Conservation (phyloP, 2,113 vertebrate genomes). For the Rhinolophus ferrumequinum region DNA sequence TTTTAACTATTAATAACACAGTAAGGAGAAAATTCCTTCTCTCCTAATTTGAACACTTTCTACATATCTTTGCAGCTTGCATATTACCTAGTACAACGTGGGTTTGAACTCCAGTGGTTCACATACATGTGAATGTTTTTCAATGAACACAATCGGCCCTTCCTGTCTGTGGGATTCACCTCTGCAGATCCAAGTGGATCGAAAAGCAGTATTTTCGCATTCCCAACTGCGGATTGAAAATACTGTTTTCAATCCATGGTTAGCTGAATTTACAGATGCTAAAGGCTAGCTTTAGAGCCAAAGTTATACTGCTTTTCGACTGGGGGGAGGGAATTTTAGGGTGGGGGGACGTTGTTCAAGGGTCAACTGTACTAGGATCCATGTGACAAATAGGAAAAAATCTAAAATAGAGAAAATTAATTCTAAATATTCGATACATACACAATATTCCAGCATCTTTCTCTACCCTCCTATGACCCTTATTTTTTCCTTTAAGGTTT, state of each 20-base stretch:
- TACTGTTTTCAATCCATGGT: neutral
- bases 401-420: neutral
- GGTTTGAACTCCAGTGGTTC: neutral
- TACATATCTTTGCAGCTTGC: neutral
- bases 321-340: neutral
- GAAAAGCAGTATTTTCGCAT: neutral
- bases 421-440: neutral
- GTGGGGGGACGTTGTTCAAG: neutral
- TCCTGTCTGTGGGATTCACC: neutral
- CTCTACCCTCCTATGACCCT: neutral
- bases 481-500: neutral
- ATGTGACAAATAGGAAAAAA: neutral
- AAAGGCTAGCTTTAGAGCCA: neutral
- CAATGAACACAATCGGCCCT: neutral
- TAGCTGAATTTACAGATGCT: neutral
- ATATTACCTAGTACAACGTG: neutral
- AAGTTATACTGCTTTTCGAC: neutral
- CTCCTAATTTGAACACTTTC: neutral
- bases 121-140: neutral
- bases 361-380: neutral
- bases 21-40: neutral
- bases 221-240: neutral
- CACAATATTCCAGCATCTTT: neutral
- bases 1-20: slow-evolving; percentile 10
- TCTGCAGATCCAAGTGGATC: neutral